Conservation (phyloP, 2,113 vertebrate genomes). For the Hippocampus mohnikei region DNA sequence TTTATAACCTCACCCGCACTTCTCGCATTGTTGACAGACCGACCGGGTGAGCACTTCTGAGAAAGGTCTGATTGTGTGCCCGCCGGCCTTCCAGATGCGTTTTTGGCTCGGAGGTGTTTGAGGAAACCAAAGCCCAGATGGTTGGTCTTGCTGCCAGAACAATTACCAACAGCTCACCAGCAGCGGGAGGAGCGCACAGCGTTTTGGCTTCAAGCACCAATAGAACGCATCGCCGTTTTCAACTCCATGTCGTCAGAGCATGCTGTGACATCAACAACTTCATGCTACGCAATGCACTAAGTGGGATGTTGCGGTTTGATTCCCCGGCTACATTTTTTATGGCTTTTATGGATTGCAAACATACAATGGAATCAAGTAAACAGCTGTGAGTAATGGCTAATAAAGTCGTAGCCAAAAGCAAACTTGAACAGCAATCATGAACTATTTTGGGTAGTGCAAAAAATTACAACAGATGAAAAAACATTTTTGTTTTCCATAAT, state of each 20-base stretch:
- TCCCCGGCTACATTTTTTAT: conserved; percentile 21
- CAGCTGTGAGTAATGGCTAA: conserved; percentile 41
- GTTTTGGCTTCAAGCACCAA: conserved; percentile 42
- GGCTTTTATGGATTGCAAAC: conserved; percentile 44
- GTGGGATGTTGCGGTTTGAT: conserved; percentile 28
- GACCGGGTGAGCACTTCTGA: conserved; percentile 7
- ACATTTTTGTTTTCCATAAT: too few species aligned
- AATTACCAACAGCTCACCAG: conserved; percentile 58
- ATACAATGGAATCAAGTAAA: conserved; percentile 28
- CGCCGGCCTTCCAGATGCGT: conserved; percentile 21
- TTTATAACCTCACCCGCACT: neutral
- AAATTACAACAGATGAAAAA: neutral
- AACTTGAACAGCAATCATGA: conserved; percentile 9
- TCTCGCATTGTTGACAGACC: conserved; percentile 17
- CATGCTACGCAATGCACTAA: conserved; percentile 23
- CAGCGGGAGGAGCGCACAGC: conserved; percentile 27
- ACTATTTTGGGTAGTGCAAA: conserved; percentile 12
- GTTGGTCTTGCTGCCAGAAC: conserved; percentile 62
- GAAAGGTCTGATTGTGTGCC: conserved; percentile 16
- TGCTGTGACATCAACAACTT: conserved; percentile 46
- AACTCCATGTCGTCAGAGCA: conserved; percentile 47
- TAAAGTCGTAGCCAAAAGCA: conserved; percentile 2
- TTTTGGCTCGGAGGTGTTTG: conserved; percentile 35
- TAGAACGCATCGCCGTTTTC: conserved; percentile 44
- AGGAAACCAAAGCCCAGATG: conserved; percentile 55